Evolutionary conservation across 2,888 invertebrate species (phyloP).

Genomic region (Norana najaformis): DNA sequence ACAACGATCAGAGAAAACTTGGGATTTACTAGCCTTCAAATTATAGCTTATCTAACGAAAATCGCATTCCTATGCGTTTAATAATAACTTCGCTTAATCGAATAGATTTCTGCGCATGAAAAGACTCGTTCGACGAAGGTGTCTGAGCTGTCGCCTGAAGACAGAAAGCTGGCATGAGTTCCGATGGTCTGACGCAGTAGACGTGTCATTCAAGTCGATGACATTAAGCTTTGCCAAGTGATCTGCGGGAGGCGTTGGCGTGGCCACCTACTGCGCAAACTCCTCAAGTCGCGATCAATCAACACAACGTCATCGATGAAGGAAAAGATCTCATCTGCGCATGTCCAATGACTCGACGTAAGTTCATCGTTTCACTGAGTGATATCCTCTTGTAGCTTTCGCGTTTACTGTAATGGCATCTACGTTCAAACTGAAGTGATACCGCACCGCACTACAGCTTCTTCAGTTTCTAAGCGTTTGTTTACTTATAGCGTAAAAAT

Average conservation of each 20-base stretch:
- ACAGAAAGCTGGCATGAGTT: neutral
- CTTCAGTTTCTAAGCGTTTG: neutral
- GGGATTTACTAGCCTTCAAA: neutral
- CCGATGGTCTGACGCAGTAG: neutral
- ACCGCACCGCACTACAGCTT: neutral
- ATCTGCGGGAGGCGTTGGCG: neutral
- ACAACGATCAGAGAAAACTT: neutral
- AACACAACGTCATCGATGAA: neutral
- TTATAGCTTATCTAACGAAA: neutral
- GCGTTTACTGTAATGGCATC: neutral
- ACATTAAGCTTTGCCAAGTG: neutral
- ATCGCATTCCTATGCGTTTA: neutral
- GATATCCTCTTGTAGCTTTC: neutral
- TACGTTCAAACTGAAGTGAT: neutral
- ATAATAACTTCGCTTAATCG: neutral
- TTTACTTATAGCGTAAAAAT: neutral
- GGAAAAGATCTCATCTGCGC: neutral
- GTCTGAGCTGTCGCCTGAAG: neutral
- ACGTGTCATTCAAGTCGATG: neutral
- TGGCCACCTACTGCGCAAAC: neutral
- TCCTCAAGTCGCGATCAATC: neutral
- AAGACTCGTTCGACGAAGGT: neutral
- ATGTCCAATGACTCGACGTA: neutral
- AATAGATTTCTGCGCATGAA: neutral
- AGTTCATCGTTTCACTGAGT: neutral